Evolutionary conservation across 2,797 vertebrate species (phyloP).

Genomic region (Sarcoramphus papa): DNA sequence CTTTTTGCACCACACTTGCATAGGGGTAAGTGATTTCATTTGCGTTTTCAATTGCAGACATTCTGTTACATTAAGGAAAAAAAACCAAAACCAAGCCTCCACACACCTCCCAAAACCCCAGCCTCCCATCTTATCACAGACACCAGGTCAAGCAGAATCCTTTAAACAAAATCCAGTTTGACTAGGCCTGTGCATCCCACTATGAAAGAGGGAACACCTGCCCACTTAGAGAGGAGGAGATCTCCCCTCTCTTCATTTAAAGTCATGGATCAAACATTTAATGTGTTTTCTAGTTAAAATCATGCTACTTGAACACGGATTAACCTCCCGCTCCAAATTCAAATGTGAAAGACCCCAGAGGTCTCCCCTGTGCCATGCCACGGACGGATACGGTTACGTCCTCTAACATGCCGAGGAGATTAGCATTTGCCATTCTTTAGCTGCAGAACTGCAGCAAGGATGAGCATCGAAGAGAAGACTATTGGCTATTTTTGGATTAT

Average conservation of each 20-base stretch:
- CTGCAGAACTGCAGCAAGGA: conserved; percentile 6
- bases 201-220: neutral
- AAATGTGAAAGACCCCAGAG: neutral
- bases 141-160: neutral
- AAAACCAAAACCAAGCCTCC: neutral
- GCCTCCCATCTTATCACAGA: too few species aligned
- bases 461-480: conserved; percentile 36
- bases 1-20: neutral
- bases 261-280: neutral
- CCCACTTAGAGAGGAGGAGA: neutral
- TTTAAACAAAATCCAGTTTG: neutral
- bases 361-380: neutral
- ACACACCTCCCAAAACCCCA: neutral
- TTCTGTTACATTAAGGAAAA: neutral
- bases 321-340: neutral
- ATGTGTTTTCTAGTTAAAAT: neutral
- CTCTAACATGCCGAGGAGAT: neutral
- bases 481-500: conserved; percentile 58
- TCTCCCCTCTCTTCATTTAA: neutral
- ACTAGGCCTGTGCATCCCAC: neutral
- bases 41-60: neutral
- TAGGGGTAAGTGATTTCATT: neutral
- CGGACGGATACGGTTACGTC: neutral
- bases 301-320: neutral
- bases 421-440: conserved; percentile 1